Conservation (phyloP, 2,888 invertebrate species). For the Callinectes sapidus region DNA sequence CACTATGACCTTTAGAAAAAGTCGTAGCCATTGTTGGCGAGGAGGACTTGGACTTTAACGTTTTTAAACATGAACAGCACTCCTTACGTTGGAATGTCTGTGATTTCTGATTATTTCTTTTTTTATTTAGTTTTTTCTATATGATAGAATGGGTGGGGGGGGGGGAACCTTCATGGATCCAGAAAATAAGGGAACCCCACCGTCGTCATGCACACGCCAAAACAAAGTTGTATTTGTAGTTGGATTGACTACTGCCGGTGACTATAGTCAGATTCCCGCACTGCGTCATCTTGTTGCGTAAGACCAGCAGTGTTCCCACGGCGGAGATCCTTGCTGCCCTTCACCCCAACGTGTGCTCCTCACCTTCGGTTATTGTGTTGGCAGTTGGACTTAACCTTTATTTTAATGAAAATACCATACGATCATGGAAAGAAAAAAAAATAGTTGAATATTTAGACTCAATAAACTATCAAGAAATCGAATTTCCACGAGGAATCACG, state of each 20-base stretch:
- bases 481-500: too few species aligned
- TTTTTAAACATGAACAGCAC: not conserved
- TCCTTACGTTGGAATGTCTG: too few species aligned
- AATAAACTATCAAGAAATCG: too few species aligned
- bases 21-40: not conserved
- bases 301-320: constrained; percentile 2
- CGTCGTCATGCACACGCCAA: not conserved
- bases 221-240: not conserved
- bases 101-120: too few species aligned
- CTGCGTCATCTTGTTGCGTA: not conserved
- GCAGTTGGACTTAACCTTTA: not conserved
- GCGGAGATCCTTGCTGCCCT: not conserved
- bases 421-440: not conserved
- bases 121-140: too few species aligned
- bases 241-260: not conserved
- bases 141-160: too few species aligned
- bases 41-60: not conserved
- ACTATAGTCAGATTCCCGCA: not conserved
- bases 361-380: not conserved
- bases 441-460: not conserved
- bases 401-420: not conserved
- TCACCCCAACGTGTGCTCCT: not conserved
- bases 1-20: too few species aligned
- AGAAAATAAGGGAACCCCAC: not conserved
- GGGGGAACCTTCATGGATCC: too few species aligned